Evolutionary conservation across 2,888 invertebrate genomes (phyloP).

Genomic region (Microctonus aethiopoides): DNA sequence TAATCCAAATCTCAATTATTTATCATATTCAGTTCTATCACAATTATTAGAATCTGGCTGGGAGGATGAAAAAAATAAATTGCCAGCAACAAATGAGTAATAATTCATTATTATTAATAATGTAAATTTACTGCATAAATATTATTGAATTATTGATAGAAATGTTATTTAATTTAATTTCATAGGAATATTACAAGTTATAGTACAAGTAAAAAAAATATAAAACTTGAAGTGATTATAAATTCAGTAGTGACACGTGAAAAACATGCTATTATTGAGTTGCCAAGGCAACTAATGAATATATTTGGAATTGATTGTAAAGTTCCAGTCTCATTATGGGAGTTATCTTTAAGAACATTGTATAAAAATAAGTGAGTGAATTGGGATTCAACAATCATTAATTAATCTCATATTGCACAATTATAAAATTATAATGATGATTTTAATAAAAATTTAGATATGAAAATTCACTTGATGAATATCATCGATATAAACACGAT

Average conservation of each 20-base stretch:
- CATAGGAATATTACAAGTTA: conserved; percentile 31
- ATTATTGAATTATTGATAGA: neutral
- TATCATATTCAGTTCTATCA: conserved; percentile 56
- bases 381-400: neutral
- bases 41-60: conserved; percentile 45
- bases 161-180: neutral
- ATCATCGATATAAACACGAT: conserved; percentile 31
- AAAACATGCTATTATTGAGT: conserved; percentile 46
- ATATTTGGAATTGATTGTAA: conserved; percentile 50
- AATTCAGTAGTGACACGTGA: conserved; percentile 29
- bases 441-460: conserved; percentile 43
- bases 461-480: conserved; percentile 47
- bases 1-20: conserved; percentile 56
- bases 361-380: conserved; percentile 52
- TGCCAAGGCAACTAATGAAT: conserved; percentile 58
- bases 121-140: conserved; percentile 18
- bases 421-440: neutral
- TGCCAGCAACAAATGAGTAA: conserved; percentile 21
- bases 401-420: neutral
- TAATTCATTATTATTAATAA: neutral
- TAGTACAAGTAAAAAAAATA: conserved; percentile 37
- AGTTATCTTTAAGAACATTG: conserved; percentile 56
- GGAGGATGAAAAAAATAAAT: conserved; percentile 28
- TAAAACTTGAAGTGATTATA: conserved; percentile 47
- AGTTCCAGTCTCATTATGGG: conserved; percentile 52